Percentiles rank a stretch among this genome's conserved stretches.
Conservation (phyloP, 1,140 invertebrate species). For the Zaprionus inermis region DNA sequence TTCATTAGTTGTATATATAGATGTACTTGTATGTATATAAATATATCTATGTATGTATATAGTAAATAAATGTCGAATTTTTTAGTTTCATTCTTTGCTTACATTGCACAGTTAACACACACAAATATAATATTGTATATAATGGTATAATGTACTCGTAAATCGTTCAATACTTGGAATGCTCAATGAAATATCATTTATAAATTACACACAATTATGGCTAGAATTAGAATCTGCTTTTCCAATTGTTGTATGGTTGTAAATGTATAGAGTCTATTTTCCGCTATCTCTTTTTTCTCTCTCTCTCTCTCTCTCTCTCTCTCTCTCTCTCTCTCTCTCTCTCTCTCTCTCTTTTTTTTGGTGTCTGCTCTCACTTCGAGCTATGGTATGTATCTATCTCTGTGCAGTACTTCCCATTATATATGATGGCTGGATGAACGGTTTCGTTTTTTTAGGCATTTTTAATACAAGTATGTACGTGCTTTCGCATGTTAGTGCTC, state of each 20-base stretch:
- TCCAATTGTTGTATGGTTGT: slow-evolving; percentile 29
- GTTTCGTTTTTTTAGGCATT: slow-evolving; percentile 60
- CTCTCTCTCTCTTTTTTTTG: background rate
- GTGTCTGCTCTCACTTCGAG: background rate
- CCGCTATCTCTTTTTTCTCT: background rate
- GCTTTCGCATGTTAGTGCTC: background rate
- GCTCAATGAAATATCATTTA: slow-evolving; percentile 14
- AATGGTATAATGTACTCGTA: slow-evolving; percentile 32
- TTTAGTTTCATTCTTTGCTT: slow-evolving; percentile 24
- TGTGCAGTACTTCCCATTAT: background rate
- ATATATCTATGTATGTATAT: slow-evolving; percentile 61
- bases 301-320: background rate
- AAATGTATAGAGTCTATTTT: slow-evolving; percentile 33
- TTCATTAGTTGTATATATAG: slow-evolving; percentile 45
- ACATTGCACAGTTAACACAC: slow-evolving; percentile 54
- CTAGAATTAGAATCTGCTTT: slow-evolving; percentile 24
- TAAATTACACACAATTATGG: slow-evolving; percentile 8
- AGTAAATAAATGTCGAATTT: slow-evolving; percentile 58
- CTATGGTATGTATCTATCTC: background rate
- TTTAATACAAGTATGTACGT: slow-evolving; percentile 24
- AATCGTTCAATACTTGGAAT: slow-evolving; percentile 13
- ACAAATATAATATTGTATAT: slow-evolving; percentile 46
- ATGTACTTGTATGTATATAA: slow-evolving; percentile 60
- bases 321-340: slow-evolving; percentile 1
- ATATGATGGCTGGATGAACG: slow-evolving; percentile 59